Evolutionary conservation across 2,113 vertebrate species (phyloP).

Genomic region (Grallaria varia): DNA sequence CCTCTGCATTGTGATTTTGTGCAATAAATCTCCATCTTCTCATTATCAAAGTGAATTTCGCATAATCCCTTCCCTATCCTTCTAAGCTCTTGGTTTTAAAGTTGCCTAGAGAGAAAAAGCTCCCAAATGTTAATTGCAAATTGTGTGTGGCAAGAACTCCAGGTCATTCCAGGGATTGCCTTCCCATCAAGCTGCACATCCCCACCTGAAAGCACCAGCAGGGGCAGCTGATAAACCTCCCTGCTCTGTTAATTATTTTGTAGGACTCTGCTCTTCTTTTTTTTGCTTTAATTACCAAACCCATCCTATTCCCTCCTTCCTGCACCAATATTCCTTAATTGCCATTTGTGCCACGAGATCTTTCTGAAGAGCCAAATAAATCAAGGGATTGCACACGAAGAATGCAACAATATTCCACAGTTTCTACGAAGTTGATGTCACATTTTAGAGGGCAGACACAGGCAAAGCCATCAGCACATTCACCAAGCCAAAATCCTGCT

Average conservation of each 20-base stretch:
- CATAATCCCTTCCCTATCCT: not conserved
- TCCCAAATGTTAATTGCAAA: not conserved
- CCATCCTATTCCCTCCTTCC: not conserved
- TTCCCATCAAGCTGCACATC: not conserved
- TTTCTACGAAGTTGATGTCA: not conserved
- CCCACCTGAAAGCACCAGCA: not conserved
- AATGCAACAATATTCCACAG: rapidly evolving
- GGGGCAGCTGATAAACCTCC: not conserved
- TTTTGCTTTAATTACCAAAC: not conserved
- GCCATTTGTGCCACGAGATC: not conserved
- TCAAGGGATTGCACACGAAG: rapidly evolving
- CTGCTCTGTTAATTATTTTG: not conserved
- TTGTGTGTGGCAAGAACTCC: not conserved
- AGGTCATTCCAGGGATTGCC: not conserved
- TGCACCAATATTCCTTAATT: not conserved
- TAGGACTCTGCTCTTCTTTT: not conserved
- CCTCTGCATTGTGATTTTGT: not conserved
- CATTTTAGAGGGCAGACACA: not conserved
- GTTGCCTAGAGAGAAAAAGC: not conserved
- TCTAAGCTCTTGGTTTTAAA: not conserved
- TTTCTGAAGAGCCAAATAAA: not conserved
- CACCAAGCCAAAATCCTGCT: not conserved
- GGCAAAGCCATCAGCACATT: not conserved
- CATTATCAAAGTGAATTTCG: not conserved
- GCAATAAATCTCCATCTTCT: not conserved